Evolutionary conservation across 2,888 invertebrate genomes (phyloP), one percentile per base, ranked within the genome.

Genomic region (Xylocampa areola): DNA sequence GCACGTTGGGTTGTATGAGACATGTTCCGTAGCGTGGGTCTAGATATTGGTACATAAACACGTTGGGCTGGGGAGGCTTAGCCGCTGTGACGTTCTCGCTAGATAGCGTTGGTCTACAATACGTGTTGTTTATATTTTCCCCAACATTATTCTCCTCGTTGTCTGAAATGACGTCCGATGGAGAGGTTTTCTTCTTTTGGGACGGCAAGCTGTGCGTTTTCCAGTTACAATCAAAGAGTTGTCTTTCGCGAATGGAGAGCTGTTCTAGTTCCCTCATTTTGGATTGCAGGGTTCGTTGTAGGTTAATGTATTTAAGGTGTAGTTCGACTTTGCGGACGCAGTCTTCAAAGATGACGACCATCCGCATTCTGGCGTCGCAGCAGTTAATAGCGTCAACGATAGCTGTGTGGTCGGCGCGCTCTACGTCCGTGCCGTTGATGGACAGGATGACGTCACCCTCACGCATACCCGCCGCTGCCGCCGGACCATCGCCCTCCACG

Each of bases 291-390:
- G 97, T 95, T 74, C 97, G 95, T 90, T 98, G 98, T 23, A 99
- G 94, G 81, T 97, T 97, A 68, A 99, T 97, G 82, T 98, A 98
- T 60, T 98, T 96, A 95, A 98, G 97, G 86, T 99, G 98, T 0
- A 99, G 95, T 81, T 98, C 98, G 30, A 98, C 94, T 95, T 99
- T 99, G 60, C 98, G 95, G 0, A 98, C 98, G 81, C 99, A 98
- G 86, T 99, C 98, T 93, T 99, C 99, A 85, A 98, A 99, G 29
- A 99, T 95, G 10, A 99, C 99, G 19, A 99, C 98, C 97, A 99
- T 98, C 48, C 99, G 95, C 97, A 99, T 98, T 68, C 97, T 95
- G 16, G 97, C 95, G 82, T 98, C 98, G 92, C 98, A 98, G 82
- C 96, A 95, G 89, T 97, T 97, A 73, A 99, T 98, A 81, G 97